Base-by-base conservation (phyloP, 2,797 vertebrate genomes). In the Phalloptychus januarius region DNA sequence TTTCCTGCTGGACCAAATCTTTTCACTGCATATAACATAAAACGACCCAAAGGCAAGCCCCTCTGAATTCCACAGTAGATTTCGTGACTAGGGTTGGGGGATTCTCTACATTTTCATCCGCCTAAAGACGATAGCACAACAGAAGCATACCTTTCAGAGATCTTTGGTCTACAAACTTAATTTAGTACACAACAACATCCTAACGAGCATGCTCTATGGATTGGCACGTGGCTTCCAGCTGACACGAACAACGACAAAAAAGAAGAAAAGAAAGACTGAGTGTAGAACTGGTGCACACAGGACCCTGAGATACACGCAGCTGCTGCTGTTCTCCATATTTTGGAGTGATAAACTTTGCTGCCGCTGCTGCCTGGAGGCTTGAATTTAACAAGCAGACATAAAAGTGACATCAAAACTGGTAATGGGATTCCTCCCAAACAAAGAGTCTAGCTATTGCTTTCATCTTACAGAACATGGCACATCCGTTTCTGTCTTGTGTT, bases 401-500 rank as follows among this genome's bases (percentile, higher is more conserved):
- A 78, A 79, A 48, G 78, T 70, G 38, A 46, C 58, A 75, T 78
- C 45, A 75, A 75, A 71, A 69, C 16, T 25, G 71, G n/a, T 74
- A 18, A 75, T 71, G 16, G 28, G 46, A 65, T 33, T 50, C 36
- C 20, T 74, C 16, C 44, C 40, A n/a, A 38, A 70, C n/a, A 56
- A 48, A 80, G 50, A 50, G 36, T 8, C 23, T 4, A 70, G 23
- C 8, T 3, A 31, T 40, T 79, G 42, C 45, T 71, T 58, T 40
- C 18, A 75, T 75, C 25, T 56, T 56, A 74, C 78, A 75, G 42
- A 71, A 73, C 25, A 48, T 48, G 16, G 12, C 36, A 28, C 44
- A n/a, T 16, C 13, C 25, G 33, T 33, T 15, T 16, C 13, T 31
- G 71, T 50, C 36, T 50, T 16, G 50, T 20, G 4, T 71, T n/a